Conservation (phyloP, 2,797 vertebrate species). For the Coregonus sp. region DNA sequence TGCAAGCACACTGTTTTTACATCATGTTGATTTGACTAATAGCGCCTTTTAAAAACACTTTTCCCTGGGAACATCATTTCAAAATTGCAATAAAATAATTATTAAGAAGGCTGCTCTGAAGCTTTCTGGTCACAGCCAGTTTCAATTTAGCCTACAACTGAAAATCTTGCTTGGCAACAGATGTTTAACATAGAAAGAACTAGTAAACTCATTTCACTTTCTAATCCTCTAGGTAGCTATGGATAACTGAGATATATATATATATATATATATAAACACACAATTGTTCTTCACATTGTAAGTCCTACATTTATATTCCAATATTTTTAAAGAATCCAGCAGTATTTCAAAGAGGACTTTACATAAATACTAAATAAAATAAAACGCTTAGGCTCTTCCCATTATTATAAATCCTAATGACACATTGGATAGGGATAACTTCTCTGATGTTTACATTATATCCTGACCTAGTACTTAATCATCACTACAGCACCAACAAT, state of each 20-base stretch:
- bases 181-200: too few relatives aligned
- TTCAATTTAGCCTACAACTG: neutral
- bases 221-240: too few relatives aligned
- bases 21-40: neutral
- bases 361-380: slow-evolving; percentile 1
- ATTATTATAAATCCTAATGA: neutral
- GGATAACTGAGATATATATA: neutral
- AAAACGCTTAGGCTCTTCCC: neutral
- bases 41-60: neutral
- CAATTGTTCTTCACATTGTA: neutral
- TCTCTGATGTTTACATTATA: neutral
- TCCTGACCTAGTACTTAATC: neutral
- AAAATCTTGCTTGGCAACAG: too few relatives aligned
- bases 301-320: neutral
- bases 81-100: neutral
- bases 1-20: neutral
- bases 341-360: neutral
- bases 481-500: slow-evolving; percentile 11
- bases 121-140: neutral
- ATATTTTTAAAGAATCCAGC: neutral
- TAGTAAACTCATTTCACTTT: neutral
- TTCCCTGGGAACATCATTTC: neutral
- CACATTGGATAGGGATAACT: neutral
- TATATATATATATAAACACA: neutral
- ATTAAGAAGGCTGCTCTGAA: neutral